Evolutionary conservation across 2,113 vertebrate genomes (phyloP).

Genomic region (Butastur rufipennis): DNA sequence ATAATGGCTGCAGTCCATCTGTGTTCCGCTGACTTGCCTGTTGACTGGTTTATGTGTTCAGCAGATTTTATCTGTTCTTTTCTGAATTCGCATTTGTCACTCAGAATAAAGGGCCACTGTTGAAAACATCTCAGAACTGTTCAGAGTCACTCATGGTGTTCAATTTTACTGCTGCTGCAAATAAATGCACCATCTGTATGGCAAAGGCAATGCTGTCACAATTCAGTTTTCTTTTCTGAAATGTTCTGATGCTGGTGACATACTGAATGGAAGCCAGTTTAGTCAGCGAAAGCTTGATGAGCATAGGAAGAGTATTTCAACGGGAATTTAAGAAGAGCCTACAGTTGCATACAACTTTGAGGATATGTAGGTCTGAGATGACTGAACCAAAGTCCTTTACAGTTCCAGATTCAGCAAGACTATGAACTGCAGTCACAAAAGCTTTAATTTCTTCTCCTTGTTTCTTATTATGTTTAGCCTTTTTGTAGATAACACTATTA

Average conservation of each 20-base stretch:
- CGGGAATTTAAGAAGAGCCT: not conserved
- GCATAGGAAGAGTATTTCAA: not conserved
- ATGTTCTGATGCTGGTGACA: constrained; percentile 1
- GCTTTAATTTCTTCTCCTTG: not conserved
- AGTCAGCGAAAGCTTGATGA: constrained; percentile 27
- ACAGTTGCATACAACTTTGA: not conserved
- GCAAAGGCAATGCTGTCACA: constrained; percentile 23
- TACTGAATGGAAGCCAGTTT: not conserved
- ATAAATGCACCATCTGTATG: constrained; percentile 28
- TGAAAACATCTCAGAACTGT: constrained; percentile 24
- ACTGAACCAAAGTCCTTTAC: not conserved
- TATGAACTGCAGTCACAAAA: not conserved
- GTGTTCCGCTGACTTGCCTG: not conserved
- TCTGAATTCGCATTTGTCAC: constrained; percentile 39
- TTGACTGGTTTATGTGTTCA: constrained; percentile 30
- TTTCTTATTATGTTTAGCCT: not conserved
- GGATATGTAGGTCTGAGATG: not conserved
- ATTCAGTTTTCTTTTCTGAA: not conserved
- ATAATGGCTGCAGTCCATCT: constrained; percentile 2
- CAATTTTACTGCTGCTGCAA: constrained; percentile 24
- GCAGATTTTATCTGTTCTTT: constrained; percentile 49
- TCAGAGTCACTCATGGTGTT: not conserved
- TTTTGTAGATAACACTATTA: not conserved
- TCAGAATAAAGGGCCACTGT: constrained; percentile 23
- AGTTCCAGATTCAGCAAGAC: not conserved